Percentiles rank a stretch among this genome's conserved stretches.
These are phyloP conservation scores for Drosophila navojoa DNA, from an alignment of 1,140 invertebrate species.

Conservation along the genomic window DNA sequence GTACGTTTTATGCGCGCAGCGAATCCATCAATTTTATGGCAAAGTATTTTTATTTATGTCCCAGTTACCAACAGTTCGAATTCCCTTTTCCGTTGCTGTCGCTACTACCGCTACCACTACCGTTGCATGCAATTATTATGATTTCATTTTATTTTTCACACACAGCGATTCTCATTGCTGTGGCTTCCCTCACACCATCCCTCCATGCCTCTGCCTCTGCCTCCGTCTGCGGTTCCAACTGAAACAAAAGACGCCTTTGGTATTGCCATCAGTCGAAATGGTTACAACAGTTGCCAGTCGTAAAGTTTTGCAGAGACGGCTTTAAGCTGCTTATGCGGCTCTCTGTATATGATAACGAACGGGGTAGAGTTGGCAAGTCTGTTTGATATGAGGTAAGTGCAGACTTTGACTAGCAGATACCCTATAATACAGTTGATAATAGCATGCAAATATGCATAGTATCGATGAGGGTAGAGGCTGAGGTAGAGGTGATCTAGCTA, in stretches of 20 bases:
- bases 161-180: constrained; percentile 27
- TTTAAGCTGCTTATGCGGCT: constrained; percentile 73
- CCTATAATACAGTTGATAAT: not conserved
- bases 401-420: not conserved
- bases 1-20: constrained; percentile 51
- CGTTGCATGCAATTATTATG: constrained; percentile 47
- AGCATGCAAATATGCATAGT: too few relatives aligned
- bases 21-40: constrained; percentile 78
- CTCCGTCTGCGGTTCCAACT: constrained; percentile 16
- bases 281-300: constrained; percentile 56
- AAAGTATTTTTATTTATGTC: constrained; percentile 54
- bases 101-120: not conserved
- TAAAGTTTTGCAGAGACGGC: constrained; percentile 67
- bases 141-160: constrained; percentile 9
- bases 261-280: constrained; percentile 20
- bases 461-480: too few relatives aligned
- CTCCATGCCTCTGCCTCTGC: constrained; percentile 5
- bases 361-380: not conserved
- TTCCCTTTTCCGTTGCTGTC: constrained; percentile 3
- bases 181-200: constrained; percentile 19
- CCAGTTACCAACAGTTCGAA: constrained; percentile 28
- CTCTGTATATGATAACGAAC: not conserved
- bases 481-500: too few relatives aligned
- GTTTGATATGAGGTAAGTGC: too few relatives aligned
- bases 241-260: constrained; percentile 61